Evolutionary conservation across 35 echinoderm and acorn worm species (phyloP), one percentile per base, ranked within the genome.

Genomic region (Amphiura filiformis): DNA sequence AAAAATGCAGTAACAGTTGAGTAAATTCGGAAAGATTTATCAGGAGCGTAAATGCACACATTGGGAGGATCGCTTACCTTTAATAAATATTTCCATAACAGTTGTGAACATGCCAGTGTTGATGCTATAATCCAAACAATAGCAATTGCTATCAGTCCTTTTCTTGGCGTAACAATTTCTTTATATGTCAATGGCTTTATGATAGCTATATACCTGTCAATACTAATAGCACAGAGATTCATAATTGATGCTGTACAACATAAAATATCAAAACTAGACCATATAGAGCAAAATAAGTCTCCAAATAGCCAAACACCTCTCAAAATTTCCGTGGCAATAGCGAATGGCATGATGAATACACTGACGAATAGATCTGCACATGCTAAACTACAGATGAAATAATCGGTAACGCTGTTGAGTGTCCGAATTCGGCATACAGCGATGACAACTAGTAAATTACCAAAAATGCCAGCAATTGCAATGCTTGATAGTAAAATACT

Each of bases 1-100:
- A 94, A 99, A 38, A 95, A 99, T 0, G 96, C 96, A 35, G 90
- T 83, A 78, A 94, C 92, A 4, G 96, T 99, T n/a, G 96, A 92
- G 36, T 95, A 99, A 15, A 99, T 81, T 0, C 93, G 94, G 90
- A 93, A 99, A 34, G 77, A 35, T 37, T 87, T 89, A 80, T 99
- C 76, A 28, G 92, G 90, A 37, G 77, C 87, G 35, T 93, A 85
- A 37, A 86, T 81, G 64, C 96, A 99, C 11, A 41, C 33, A 15
- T 52, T 26, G 1, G 61, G 47, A 28, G 78, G 42, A 77, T 70
- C 39, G 36, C 87, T 89, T 37, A 93, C 77, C 1, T 82, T 78
- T 20, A 84, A 83, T 87, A 90, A 99, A 38, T 70, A 70, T n/a
- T n/a, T 70, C 61, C 96, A 93, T 36, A 95, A 82, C 35, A 99